Evolutionary conservation across 2,797 vertebrate species (phyloP).

Genomic region (Crocodylus rhombifer): DNA sequence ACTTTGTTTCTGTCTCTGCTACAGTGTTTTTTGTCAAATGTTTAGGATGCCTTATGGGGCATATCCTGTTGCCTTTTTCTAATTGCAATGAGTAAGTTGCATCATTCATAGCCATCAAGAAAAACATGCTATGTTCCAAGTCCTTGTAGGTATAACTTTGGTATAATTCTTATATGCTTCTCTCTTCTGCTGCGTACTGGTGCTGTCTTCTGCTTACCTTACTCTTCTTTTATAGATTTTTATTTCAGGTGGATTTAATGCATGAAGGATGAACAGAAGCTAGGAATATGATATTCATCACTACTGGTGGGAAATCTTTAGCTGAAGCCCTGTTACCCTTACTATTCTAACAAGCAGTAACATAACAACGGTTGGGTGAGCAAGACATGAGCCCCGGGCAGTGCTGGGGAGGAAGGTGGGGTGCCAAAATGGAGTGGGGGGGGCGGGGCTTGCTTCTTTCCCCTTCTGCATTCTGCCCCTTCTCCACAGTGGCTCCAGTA

Average conservation of each 20-base stretch:
- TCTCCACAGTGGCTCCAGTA: too few relatives aligned
- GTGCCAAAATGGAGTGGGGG: too few relatives aligned
- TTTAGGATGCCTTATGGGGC: not conserved
- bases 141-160: not conserved
- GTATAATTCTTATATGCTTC: not conserved
- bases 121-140: not conserved
- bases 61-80: not conserved
- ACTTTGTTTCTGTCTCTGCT: constrained; percentile 22
- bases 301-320: not conserved
- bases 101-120: not conserved
- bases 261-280: not conserved
- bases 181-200: not conserved
- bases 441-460: too few relatives aligned
- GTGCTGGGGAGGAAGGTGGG: too few relatives aligned
- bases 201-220: not conserved
- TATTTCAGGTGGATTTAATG: not conserved
- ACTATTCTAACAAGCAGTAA: not conserved
- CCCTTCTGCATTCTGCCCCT: too few relatives aligned
- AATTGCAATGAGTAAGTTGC: not conserved
- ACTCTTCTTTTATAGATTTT: not conserved
- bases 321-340: not conserved
- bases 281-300: not conserved
- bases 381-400: too few relatives aligned
- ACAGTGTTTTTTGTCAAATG: not conserved
- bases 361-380: too few relatives aligned